These are phyloP conservation scores for Conus betulinus DNA, from an alignment of 1,140 invertebrate genomes.

Conservation along the genomic window DNA sequence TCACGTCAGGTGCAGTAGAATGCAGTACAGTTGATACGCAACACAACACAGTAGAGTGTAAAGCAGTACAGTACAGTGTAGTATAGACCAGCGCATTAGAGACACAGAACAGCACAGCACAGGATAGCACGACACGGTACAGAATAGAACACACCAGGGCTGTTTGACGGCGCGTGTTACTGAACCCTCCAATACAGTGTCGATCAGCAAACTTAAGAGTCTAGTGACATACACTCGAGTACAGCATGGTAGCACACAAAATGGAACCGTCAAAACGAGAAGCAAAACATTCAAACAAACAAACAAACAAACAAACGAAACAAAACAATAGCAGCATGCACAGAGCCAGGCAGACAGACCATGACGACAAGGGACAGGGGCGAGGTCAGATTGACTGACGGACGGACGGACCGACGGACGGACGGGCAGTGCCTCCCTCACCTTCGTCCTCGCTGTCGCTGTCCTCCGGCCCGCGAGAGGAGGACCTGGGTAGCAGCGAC, in stretches of 20 bases:
- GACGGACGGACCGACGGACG: background rate
- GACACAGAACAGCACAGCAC: too few relatives aligned
- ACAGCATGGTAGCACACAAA: background rate
- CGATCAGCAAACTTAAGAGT: too few relatives aligned
- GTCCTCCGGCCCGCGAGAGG: conserved; percentile 28
- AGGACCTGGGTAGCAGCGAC: conserved; percentile 47
- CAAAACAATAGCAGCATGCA: background rate
- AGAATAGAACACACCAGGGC: too few relatives aligned
- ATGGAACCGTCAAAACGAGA: background rate
- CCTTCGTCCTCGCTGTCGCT: conserved; percentile 55
- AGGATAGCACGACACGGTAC: too few relatives aligned
- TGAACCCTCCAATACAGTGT: too few relatives aligned
- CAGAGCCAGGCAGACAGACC: background rate
- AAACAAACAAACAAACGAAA: background rate
- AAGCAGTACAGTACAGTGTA: too few relatives aligned
- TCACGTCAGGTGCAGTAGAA: too few relatives aligned
- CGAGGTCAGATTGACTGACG: background rate
- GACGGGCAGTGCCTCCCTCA: conserved; percentile 25
- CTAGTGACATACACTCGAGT: too few relatives aligned
- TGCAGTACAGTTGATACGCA: too few relatives aligned
- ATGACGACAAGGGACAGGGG: background rate
- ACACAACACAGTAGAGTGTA: too few relatives aligned
- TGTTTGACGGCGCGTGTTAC: too few relatives aligned
- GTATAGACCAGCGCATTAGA: too few relatives aligned
- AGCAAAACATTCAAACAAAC: background rate